A percentile compares a stretch with the other conserved stretches of the same genome.
phyloP scores from a whole-genome alignment of 2,888 invertebrate species.

The Chymomyza amoena region DNA sequence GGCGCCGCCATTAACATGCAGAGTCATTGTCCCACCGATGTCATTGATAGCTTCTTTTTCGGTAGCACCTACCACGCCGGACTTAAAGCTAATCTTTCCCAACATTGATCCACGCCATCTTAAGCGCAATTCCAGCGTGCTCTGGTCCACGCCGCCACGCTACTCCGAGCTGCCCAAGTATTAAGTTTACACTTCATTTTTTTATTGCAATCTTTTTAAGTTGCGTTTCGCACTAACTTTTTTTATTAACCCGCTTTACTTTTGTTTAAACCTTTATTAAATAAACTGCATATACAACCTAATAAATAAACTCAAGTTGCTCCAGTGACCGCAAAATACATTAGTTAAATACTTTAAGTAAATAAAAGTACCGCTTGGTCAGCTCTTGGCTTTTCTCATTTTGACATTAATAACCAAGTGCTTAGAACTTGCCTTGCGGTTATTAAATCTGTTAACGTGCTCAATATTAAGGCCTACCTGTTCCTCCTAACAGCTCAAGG shows the following conservation, averaged over 20 bases:
- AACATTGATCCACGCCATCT: slow-evolving; percentile 83
- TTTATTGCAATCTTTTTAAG: not conserved
- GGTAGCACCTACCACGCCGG: slow-evolving; percentile 82
- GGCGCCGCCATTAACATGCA: slow-evolving; percentile 79
- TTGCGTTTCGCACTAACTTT: not conserved
- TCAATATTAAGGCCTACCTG: slow-evolving; percentile 38
- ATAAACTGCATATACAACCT: not conserved
- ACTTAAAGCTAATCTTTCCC: slow-evolving; percentile 85
- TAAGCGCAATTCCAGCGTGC: slow-evolving; percentile 86
- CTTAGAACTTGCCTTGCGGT: slow-evolving; percentile 53
- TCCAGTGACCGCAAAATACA: slow-evolving; percentile 45
- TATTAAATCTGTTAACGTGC: slow-evolving; percentile 57
- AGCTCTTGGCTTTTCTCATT: slow-evolving; percentile 27
- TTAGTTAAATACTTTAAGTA: slow-evolving; percentile 5
- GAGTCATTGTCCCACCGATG: slow-evolving; percentile 75
- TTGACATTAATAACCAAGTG: slow-evolving; percentile 64
- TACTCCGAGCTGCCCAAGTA: slow-evolving; percentile 81
- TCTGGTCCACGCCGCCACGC: slow-evolving; percentile 86
- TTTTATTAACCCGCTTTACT: not conserved
- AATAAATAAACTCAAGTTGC: not conserved
- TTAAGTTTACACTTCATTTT: slow-evolving; percentile 35
- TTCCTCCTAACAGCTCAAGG: slow-evolving; percentile 23
- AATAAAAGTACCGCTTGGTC: slow-evolving; percentile 28
- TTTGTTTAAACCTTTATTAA: not conserved
- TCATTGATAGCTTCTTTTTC: slow-evolving; percentile 83